Conservation (phyloP, 2,888 invertebrate genomes). For the Cactoblastis cactorum region DNA sequence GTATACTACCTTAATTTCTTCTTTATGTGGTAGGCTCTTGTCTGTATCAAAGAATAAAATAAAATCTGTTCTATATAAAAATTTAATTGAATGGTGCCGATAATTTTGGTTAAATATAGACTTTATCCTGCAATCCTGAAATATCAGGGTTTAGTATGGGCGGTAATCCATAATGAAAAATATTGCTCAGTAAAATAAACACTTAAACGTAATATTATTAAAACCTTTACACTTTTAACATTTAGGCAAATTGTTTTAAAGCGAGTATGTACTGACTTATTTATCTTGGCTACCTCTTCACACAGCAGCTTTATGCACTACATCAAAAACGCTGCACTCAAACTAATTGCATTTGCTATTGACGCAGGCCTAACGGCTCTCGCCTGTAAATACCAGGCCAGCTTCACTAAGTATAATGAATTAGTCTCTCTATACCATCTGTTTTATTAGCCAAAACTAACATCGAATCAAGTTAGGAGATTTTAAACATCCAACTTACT, state of each 20-base stretch:
- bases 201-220: not conserved
- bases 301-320: constrained; percentile 52
- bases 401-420: not conserved
- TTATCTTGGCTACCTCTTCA: constrained; percentile 50
- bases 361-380: constrained; percentile 49
- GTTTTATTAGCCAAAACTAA: not conserved
- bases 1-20: too few relatives aligned
- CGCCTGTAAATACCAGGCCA: not conserved
- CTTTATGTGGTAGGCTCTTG: too few relatives aligned
- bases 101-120: too few relatives aligned
- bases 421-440: not conserved
- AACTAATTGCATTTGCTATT: constrained; percentile 76
- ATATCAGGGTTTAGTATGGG: too few relatives aligned
- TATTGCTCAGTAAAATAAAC: not conserved
- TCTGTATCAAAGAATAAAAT: too few relatives aligned
- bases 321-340: constrained; percentile 77
- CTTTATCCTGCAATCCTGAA: too few relatives aligned
- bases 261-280: constrained; percentile 44
- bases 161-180: too few relatives aligned
- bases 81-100: too few relatives aligned
- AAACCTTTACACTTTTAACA: not conserved
- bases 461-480: too few relatives aligned
- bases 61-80: too few relatives aligned
- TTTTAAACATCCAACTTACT: too few relatives aligned
- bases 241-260: constrained; percentile 25